Percentiles rank a stretch among this genome's conserved stretches.
These are phyloP conservation scores for Junonia oenone DNA, from an alignment of 2,888 invertebrate genomes.

Conservation along the genomic window DNA sequence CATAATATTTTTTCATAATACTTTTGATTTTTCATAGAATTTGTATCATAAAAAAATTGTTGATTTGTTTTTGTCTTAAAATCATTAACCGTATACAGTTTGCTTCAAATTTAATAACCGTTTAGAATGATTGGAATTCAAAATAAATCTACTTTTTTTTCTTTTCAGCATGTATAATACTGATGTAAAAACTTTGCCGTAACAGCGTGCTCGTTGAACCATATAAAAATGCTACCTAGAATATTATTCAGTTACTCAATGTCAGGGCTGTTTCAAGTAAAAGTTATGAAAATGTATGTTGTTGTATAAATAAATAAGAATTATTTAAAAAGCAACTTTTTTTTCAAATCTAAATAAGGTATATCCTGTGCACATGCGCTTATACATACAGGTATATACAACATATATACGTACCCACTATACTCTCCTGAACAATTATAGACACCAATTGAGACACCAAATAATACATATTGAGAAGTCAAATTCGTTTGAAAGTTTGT, in stretches of 20 bases:
- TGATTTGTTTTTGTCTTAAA: not conserved
- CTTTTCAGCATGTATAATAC: conserved; percentile 4
- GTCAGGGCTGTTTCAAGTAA: not conserved
- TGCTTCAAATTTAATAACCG: not conserved
- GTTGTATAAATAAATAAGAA: no score
- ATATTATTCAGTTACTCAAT: conserved; percentile 13
- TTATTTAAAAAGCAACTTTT: no score
- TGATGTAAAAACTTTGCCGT: conserved; percentile 9
- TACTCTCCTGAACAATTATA: no score
- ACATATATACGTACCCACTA: no score
- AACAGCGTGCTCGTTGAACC: conserved; percentile 18
- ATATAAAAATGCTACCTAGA: conserved; percentile 16
- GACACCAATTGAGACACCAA: no score
- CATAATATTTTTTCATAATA: not conserved
- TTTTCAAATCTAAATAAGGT: no score
- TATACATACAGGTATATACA: no score
- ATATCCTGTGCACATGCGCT: no score
- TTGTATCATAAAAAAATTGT: not conserved
- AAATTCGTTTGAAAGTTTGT: no score
- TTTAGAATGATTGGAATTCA: not conserved
- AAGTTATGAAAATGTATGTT: not conserved
- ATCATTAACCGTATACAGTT: not conserved
- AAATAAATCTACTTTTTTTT: conserved; percentile 3
- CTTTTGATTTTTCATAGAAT: not conserved
- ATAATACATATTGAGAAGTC: no score